Evolutionary conservation across 2,888 invertebrate genomes (phyloP), one percentile per base, ranked within the genome.

Genomic region (Alcis repandata): DNA sequence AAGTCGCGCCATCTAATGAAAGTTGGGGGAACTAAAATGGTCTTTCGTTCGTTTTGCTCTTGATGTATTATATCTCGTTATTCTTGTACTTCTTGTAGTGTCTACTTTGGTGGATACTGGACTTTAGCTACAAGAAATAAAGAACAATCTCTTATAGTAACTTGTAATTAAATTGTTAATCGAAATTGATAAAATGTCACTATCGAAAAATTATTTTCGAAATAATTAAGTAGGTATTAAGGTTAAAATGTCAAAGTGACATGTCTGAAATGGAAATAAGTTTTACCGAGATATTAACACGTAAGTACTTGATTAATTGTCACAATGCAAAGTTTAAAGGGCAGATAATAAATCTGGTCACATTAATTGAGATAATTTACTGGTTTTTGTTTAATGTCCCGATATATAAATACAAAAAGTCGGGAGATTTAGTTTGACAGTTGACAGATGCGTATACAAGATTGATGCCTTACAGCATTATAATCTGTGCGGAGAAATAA

Each of bases 401-500:
- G 49, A 64, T 64, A 56, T 46, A 22, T 63, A 13, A 59, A 46
- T 32, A 7, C 7, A 38, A 51, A 51, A 22, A 43, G 19, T 38
- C 38, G 41, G 58, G 59, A 75, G 79, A 84, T 84, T 81, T 81
- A 76, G 72, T 64, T 64, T 79, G 59, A 60, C 64, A 59, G 36
- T 78, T 84, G 89, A 89, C 87, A 85, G 87, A 88, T 84, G 85
- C 79, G 79, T 80, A 69, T 76, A 68, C 70, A 80, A 84, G 88
- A 88, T 87, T 84, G 88, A 88, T 85, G 83, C 75, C 73, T 70
- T 57, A 65, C 65, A 57, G 56, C 75, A 71, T 75, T 76, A 79
- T 87, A 88, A 89, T 87, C 89, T 83, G 82, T 83, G 84, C 86
- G 80, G 80, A 82, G 85, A 91, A 91, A 91, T 91, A 91, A 91